These are phyloP conservation scores for Hucho hucho DNA, from an alignment of 2,113 vertebrate genomes.

Conservation along the genomic window DNA sequence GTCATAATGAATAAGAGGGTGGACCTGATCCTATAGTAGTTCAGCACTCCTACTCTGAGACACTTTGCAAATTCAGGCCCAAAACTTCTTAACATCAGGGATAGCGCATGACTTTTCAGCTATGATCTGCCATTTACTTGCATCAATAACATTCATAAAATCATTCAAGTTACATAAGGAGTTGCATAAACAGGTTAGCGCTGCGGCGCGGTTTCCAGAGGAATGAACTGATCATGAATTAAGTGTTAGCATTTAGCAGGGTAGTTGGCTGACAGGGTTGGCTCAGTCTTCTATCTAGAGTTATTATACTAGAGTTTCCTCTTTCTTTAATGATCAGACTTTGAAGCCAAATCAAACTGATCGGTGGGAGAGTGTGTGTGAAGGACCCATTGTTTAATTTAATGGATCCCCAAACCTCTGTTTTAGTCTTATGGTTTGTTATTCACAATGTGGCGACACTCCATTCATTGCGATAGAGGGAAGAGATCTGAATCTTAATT, in stretches of 20 bases:
- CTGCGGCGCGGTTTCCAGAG: too few species aligned
- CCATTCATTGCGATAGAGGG: not conserved
- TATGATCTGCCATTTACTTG: not conserved
- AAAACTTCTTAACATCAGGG: not conserved
- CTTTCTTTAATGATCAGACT: constrained; percentile 12
- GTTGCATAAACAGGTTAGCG: not conserved
- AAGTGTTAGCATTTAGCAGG: not conserved
- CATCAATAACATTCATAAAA: not conserved
- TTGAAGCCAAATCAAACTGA: constrained; percentile 8
- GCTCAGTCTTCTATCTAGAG: not conserved
- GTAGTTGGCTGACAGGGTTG: not conserved
- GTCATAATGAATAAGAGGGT: too few species aligned
- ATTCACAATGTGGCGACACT: not conserved
- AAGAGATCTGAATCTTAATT: too few species aligned
- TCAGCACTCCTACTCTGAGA: too few species aligned
- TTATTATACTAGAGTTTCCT: not conserved
- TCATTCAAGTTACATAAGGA: not conserved
- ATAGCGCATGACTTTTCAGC: not conserved
- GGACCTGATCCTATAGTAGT: too few species aligned
- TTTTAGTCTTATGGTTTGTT: too few species aligned
- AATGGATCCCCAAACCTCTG: not conserved
- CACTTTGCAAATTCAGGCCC: too few species aligned
- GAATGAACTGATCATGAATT: not conserved
- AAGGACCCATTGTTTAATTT: not conserved
- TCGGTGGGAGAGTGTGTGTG: not conserved